Evolutionary conservation across 2,888 invertebrate genomes (phyloP), one percentile per base, ranked within the genome.

Genomic region (Danaus chrysippus): DNA sequence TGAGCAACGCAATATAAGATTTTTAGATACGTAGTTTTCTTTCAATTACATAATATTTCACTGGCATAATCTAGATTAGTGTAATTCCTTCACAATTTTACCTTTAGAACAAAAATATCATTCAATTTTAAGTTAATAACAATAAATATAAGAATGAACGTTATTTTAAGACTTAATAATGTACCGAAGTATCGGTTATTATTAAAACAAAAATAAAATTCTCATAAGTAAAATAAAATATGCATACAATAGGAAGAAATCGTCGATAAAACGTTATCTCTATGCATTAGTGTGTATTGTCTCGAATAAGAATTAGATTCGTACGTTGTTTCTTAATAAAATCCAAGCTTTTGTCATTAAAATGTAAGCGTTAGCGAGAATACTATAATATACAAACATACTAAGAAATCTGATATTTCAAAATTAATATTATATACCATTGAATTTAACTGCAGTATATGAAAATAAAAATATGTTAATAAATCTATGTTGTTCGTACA

Each of bases 241-340:
- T 69, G 68, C 73, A 73, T 73, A 73, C 73, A 74, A 73, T 73
- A 68, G 72, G 53, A 70, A 69, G 70, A 71, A 71, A 68, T 68
- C 67, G 65, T 63, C 70, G 71, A 73, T 72, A 72, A 70, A 69
- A 69, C 59, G 67, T 69, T 67, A 71, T 68, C 68, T 63, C 58
- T 59, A 68, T 62, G 67, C 68, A 64, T 64, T 67, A 64, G 62
- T 34, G 67, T 60, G 63, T 67, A 66, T 58, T 66, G 72, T 66
- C 72, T 68, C 70, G 77, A 76, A 81, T 82, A 70, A 73, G 73
- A 79, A 81, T 80, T 74, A 74, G 76, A 74, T 70, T 71, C 71
- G 70, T 70, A 70, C 71, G 72, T 68, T 72, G 74, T 73, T 76
- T 77, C 74, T 75, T 73, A 76, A 68, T 69, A 67, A 66, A 67